Evolutionary conservation across 1,140 invertebrate species (phyloP), one percentile per base, ranked within the genome.

Genomic region (Eriocheir sinensis): DNA sequence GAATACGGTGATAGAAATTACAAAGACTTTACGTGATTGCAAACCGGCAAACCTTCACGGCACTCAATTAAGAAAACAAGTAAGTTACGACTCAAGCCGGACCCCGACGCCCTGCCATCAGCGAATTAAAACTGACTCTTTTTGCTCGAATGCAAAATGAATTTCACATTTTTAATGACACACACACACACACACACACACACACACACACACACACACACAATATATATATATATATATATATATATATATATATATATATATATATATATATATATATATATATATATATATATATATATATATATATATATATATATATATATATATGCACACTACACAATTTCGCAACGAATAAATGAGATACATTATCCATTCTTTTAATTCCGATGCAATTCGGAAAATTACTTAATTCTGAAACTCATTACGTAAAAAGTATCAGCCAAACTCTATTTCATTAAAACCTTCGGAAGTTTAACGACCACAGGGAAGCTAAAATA

Each of bases 351-450:
- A 72, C n/a, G n/a, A 72, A 72, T 72, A n/a, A 72, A 72, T 72
- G 27, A 72, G n/a, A 72, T 72, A 72, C n/a, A 72, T 72, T 72
- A 72, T n/a, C 60, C n/a, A n/a, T 72, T 72, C 27, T n/a, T 72
- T n/a, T 72, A 72, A 72, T 72, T 72, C 60, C 60, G 60, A 72
- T 72, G 60, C 60, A 72, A 72, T 72, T n/a, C 60, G 12, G 60
- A 72, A n/a, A 72, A 72, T 72, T 72, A 72, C n/a, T 72, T 72
- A 72, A 72, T 72, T 72, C 60, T n/a, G 60, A 72, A 72, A 72
- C 60, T 72, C 60, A 72, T 72, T 72, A n/a, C 60, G 60, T 72
- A 72, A 72, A 72, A 72, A 72, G 60, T 72, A 72, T 72, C 60
- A 72, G 27, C 60, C 60, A 72, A 72, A 72, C 60, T 72, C 60